These are phyloP conservation scores for Agrotis exclamationis DNA, from an alignment of 2,888 invertebrate species.

Conservation along the genomic window DNA sequence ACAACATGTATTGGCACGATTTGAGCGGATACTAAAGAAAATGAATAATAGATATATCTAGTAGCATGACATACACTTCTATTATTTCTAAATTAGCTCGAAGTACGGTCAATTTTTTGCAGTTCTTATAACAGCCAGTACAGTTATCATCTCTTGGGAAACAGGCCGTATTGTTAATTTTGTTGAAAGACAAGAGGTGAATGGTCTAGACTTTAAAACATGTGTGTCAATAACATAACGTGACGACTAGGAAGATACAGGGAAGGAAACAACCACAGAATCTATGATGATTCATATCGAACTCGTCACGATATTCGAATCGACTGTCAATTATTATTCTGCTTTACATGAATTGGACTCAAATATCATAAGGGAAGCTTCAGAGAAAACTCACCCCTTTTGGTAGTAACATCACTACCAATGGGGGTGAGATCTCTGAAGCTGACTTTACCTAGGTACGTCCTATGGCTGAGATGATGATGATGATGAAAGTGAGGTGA, in stretches of 20 bases:
- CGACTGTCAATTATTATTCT: not conserved
- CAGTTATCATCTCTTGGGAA: constrained; percentile 64
- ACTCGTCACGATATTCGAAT: not conserved
- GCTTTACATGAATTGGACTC: no score
- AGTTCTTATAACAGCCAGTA: constrained; percentile 33
- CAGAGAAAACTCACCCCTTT: no score
- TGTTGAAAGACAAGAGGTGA: constrained; percentile 38
- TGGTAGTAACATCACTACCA: no score
- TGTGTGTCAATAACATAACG: constrained; percentile 25
- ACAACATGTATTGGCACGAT: not conserved
- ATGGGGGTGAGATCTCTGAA: no score
- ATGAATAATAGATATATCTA: not conserved
- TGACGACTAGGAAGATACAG: not conserved
- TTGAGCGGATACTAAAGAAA: constrained; percentile 7
- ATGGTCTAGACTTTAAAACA: constrained; percentile 30
- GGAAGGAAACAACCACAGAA: not conserved
- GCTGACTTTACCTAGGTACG: no score
- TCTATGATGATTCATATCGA: not conserved
- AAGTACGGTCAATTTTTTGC: constrained; percentile 10
- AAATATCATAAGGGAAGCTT: no score
- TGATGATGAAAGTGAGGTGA: no score
- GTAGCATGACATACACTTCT: not conserved
- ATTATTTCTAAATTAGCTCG: constrained; percentile 33
- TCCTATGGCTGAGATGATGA: no score
- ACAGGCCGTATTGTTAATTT: constrained; percentile 46